Base-by-base conservation (phyloP, 2,113 vertebrate species). In the Gymnogyps californianus region DNA sequence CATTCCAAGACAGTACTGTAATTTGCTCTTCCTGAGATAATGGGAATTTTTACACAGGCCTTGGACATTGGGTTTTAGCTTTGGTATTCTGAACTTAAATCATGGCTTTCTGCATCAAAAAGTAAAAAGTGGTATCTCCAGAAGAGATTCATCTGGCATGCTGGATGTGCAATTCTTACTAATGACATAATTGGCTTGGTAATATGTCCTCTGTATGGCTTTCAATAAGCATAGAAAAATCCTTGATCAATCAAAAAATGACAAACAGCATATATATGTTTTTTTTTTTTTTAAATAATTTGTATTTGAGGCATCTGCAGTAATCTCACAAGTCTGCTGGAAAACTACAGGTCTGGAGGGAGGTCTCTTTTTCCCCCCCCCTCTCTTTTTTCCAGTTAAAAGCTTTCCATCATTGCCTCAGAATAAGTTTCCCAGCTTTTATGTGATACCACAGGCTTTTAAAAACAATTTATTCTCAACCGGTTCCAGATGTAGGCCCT, bases 381-480 rank as follows among this genome's bases (percentile, higher is more conserved):
- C 18, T 38, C 24, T 34, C 10, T 58, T 90, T 81, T 88, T 52
- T 90, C 34, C 36, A 34, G 69, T 81, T 95, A 96, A 95, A 94
- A 95, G 72, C 58, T 84, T 83, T 96, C 83, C 78, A 80, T 67
- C 44, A 90, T 61, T 76, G 72, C 59, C 67, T 81, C 49, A 89
- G 86, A 97, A 94, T 8, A 36, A 75, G 57, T 61, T 96, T 87
- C n/a, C 34, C 82, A 90, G 87, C 34, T 95, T 95, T 87, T 96
- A 91, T 80, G 31, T n/a, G 66, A 55, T 80, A 80, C 61, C 85
- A 91, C 28, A 85, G 71, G 76, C 65, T 95, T 95, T 89, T 87
- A 2, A 92, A 96, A 96, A 94, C 49, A 65, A 92, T 89, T 97
- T 95, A 61, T 94, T 95, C 75, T 75, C 86, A 85, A 94, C 40